Conservation (phyloP, 2,797 vertebrate species). For the Sternarchorhynchus goeldii region DNA sequence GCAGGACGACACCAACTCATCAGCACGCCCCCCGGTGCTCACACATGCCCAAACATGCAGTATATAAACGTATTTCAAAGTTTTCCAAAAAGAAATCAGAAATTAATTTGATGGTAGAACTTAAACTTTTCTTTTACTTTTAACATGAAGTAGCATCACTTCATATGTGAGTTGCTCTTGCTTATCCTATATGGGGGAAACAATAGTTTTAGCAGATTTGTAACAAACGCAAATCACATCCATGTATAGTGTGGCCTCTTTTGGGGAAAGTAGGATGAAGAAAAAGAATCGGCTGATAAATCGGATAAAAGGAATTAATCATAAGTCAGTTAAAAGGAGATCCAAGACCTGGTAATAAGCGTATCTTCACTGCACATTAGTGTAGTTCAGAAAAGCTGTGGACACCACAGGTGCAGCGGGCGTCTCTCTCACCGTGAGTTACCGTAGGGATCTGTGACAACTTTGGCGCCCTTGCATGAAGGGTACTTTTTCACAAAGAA, state of each 20-base stretch:
- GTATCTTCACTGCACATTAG: conserved; percentile 26
- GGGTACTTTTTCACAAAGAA: conserved; percentile 89
- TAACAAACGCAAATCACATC: conserved; percentile 62
- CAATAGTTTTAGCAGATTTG: conserved; percentile 82
- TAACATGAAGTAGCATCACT: conserved; percentile 89
- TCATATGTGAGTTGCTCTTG: conserved; percentile 87
- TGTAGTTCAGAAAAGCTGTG: background rate
- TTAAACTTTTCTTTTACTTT: conserved; percentile 88
- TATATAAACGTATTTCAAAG: conserved; percentile 71
- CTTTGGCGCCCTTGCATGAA: conserved; percentile 91
- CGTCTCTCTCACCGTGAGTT: conserved; percentile 82
- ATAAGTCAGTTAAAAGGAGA: conserved; percentile 18
- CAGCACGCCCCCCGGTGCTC: conserved; percentile 29
- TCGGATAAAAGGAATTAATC: conserved; percentile 17
- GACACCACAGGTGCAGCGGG: background rate
- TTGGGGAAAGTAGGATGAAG: conserved; percentile 50
- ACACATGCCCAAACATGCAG: conserved; percentile 64
- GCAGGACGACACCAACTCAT: conserved; percentile 62
- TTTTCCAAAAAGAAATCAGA: conserved; percentile 64
- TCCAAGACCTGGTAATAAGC: conserved; percentile 19
- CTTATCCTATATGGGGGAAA: conserved; percentile 88
- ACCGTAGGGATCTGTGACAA: conserved; percentile 88
- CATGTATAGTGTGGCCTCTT: conserved; percentile 56
- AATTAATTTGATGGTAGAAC: conserved; percentile 83
- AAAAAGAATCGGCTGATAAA: conserved; percentile 37